Percentiles rank a stretch among this genome's conserved stretches.
These are phyloP conservation scores for Scopus umbretta DNA, from an alignment of 2,113 vertebrate genomes.

Conservation along the genomic window DNA sequence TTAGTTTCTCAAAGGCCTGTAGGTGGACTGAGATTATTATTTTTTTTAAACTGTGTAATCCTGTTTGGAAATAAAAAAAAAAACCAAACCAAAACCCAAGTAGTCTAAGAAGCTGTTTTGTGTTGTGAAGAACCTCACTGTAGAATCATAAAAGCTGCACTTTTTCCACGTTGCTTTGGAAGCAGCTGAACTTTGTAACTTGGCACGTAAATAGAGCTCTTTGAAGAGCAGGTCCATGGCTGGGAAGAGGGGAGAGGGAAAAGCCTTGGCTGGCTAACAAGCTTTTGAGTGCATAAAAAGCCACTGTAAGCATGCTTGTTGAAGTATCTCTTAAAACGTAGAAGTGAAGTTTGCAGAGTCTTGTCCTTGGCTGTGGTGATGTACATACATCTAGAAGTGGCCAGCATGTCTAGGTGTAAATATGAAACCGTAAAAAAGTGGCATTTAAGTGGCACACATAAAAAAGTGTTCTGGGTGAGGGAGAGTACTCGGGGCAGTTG, in stretches of 20 bases:
- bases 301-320: background rate
- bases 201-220: constrained; percentile 54
- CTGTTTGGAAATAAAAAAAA: background rate
- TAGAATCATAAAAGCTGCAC: constrained; percentile 35
- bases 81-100: too few relatives aligned
- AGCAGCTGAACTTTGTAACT: constrained; percentile 57
- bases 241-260: background rate
- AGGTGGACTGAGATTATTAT: background rate
- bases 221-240: background rate
- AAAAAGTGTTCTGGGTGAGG: too few relatives aligned
- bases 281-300: background rate
- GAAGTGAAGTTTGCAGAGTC: background rate
- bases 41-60: background rate
- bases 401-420: accelerated
- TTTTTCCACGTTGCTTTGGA: constrained; percentile 37
- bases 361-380: background rate
- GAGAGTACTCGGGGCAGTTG: accelerated
- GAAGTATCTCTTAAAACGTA: background rate
- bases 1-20: background rate
- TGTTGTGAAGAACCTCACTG: constrained; percentile 29
- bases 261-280: background rate
- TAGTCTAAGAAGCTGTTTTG: background rate
- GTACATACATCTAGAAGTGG: background rate
- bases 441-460: too few relatives aligned
- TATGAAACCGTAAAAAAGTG: background rate